A percentile compares a stretch with the other conserved stretches of the same genome.
Conservation (phyloP, 2,113 vertebrate genomes). For the Centrocercus urophasianus region DNA sequence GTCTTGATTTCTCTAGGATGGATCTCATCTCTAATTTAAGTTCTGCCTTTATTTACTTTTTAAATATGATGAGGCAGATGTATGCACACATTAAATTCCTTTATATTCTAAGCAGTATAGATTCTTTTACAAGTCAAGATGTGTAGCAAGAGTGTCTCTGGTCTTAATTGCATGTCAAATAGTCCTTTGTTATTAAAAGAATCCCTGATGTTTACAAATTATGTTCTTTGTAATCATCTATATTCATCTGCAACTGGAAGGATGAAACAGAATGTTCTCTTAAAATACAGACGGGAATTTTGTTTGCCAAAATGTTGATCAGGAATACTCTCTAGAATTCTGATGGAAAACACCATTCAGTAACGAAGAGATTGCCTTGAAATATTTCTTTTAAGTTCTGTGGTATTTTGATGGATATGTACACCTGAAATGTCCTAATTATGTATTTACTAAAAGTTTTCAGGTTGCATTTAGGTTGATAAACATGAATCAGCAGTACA, state of each 20-base stretch:
- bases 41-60: not conserved
- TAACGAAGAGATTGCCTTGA: not conserved
- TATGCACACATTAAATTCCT: not conserved
- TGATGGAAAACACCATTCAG: not conserved
- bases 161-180: not conserved
- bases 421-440: not conserved
- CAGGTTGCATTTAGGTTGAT: not conserved
- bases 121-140: not conserved
- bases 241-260: not conserved
- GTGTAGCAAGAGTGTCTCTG: not conserved
- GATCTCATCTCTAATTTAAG: not conserved
- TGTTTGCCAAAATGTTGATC: not conserved
- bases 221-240: not conserved
- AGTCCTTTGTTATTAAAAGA: not conserved
- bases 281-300: not conserved
- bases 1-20: not conserved
- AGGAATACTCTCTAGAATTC: not conserved
- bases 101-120: not conserved
- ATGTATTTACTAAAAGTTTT: not conserved
- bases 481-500: not conserved
- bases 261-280: not conserved
- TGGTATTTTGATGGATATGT: not conserved
- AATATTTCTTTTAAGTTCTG: not conserved
- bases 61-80: not conserved
- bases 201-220: not conserved